Evolutionary conservation across 2,113 vertebrate genomes (phyloP), one percentile per base, ranked within the genome.

Genomic region (Rattus norvegicus): DNA sequence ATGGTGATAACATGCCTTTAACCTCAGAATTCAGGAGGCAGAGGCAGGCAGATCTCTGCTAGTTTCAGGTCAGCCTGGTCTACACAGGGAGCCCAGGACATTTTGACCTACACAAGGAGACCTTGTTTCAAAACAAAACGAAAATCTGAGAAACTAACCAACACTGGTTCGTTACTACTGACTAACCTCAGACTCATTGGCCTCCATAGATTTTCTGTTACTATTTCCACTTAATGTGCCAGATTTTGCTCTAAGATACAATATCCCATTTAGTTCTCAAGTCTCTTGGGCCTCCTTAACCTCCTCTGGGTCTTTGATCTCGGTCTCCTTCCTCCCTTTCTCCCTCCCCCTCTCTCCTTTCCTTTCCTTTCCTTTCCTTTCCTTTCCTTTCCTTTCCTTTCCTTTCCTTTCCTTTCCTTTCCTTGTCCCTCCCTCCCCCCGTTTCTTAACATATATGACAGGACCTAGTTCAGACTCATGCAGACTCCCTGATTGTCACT

Each of bases 121-220:
- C 54, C 26, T 26, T 56, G 33, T 81, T 59, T 59, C 54, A 81
- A 81, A 56, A 59, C 49, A 54, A 54, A 80, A 79, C 14, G 4
- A 8, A 54, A 79, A 79, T 79, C 76, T 79, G 26, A 79, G 80
- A 88, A 85, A 69, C 43, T 70, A 93, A 24, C 49, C 73, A 76
- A 17, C 73, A 39, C 16, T 56, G n/a, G 72, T 89, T 47, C 7
- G 36, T 91, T 85, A 54, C 69, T 47, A 0, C 86, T 89, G 43
- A 63, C 39, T 92, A 39, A 75, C 39, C 85, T 75, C 43, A 70
- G 43, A 56, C 90, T 39, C 12, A 67, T 88, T 79, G 17, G 17
- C n/a, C 93, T 92, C 89, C 20, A 14, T 73, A 49, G 33, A 79
- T 89, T 97, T 96, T 87, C 67, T 19, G 14, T 43, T 75, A 22